Conservation (phyloP, 2,888 invertebrate genomes). For the Conus canariensis region DNA sequence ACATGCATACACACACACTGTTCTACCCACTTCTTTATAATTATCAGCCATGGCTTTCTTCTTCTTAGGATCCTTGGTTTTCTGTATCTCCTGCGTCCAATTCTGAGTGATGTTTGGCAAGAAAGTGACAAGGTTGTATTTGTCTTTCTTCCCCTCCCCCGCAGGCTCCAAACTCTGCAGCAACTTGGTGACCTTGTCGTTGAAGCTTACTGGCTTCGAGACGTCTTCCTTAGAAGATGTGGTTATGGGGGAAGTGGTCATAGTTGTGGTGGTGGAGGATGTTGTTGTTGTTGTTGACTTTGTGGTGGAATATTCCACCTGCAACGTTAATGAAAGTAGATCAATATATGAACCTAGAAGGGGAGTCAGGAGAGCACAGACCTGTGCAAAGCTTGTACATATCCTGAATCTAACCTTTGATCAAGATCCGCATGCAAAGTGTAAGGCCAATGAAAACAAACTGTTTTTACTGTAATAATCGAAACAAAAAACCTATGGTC, state of each 20-base stretch:
- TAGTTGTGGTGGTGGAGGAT: background rate
- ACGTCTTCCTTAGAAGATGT: background rate
- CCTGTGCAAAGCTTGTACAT: too few species aligned
- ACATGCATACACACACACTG: background rate
- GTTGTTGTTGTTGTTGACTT: background rate
- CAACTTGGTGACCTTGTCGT: background rate
- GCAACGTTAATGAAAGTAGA: too few species aligned
- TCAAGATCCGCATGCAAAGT: too few species aligned
- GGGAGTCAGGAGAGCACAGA: too few species aligned
- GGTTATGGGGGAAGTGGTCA: background rate
- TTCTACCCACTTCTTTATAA: constrained; percentile 33
- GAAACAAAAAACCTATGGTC: too few species aligned
- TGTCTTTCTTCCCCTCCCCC: background rate
- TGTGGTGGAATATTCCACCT: background rate
- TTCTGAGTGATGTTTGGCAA: constrained; percentile 21
- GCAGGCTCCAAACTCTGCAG: background rate
- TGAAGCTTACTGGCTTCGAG: background rate
- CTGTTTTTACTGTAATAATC: too few species aligned
- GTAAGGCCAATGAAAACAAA: too few species aligned
- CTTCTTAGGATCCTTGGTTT: background rate
- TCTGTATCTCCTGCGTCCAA: background rate
- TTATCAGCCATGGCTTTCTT: constrained; percentile 26
- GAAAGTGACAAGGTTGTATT: background rate
- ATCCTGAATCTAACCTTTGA: too few species aligned
- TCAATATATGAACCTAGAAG: too few species aligned